Percentiles rank a stretch among this genome's conserved stretches.
phyloP scores from a whole-genome alignment of 2,888 invertebrate species.

The Julus scandinavius region DNA sequence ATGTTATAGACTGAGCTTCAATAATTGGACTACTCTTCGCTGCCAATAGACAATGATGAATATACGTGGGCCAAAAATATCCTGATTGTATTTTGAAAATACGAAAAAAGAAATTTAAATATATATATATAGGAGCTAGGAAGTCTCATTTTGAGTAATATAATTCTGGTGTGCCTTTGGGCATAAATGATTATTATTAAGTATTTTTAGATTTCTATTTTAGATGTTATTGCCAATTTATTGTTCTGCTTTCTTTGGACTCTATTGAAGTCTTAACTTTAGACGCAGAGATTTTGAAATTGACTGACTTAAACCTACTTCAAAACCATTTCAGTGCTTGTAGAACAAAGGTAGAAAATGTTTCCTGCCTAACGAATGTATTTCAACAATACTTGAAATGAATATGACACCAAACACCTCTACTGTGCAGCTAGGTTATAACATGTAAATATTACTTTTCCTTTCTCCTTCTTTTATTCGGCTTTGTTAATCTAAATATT shows the following conservation, averaged over 20 bases:
- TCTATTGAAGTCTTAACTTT: background rate
- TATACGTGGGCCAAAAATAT: background rate
- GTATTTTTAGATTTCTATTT: background rate
- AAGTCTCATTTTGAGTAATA: background rate
- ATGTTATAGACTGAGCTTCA: conserved; percentile 14
- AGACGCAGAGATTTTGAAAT: no score
- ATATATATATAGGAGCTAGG: background rate
- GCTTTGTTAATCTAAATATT: no score
- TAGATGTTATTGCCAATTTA: background rate
- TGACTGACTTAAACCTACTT: no score
- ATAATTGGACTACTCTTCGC: conserved; percentile 14
- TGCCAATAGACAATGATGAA: conserved; percentile 15
- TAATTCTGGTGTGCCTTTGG: background rate
- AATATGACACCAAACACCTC: no score
- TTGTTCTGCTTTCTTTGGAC: background rate
- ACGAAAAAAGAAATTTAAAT: background rate
- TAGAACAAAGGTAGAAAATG: no score
- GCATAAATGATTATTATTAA: background rate
- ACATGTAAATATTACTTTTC: no score
- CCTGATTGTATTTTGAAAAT: background rate
- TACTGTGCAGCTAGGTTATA: no score
- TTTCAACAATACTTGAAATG: no score
- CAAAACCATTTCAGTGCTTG: no score
- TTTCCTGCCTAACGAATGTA: no score
- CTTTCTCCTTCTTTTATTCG: no score